phyloP scores from a whole-genome alignment of 2,797 vertebrate species.

The Acanthurus leucopareius region DNA sequence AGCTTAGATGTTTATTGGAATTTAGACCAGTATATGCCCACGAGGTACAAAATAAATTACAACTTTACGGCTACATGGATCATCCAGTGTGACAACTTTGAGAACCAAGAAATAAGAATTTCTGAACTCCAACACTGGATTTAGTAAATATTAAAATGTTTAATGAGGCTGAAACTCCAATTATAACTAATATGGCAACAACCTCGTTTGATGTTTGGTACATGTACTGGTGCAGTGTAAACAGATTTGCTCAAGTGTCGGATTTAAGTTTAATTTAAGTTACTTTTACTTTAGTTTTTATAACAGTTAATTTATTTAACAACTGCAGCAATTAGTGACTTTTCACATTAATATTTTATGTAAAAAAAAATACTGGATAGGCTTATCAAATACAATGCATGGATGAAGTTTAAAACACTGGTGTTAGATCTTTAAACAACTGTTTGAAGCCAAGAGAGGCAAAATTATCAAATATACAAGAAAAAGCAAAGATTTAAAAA shows the following conservation, averaged over 20 bases:
- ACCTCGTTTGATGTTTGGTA: not conserved
- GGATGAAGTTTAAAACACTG: not conserved
- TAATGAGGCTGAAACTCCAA: constrained; percentile 11
- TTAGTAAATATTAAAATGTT: constrained; percentile 24
- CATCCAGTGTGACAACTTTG: constrained; percentile 46
- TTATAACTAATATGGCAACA: not conserved
- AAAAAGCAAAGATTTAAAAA: not conserved
- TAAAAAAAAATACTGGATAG: not conserved
- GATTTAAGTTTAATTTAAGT: too few relatives aligned
- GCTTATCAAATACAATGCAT: not conserved
- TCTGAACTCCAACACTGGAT: constrained; percentile 5
- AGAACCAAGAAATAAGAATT: constrained; percentile 22
- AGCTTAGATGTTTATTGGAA: constrained; percentile 70
- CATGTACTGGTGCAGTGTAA: not conserved
- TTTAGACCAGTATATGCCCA: constrained; percentile 67
- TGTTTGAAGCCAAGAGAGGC: not conserved
- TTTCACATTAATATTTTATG: not conserved
- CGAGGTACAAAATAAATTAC: constrained; percentile 62
- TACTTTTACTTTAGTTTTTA: too few relatives aligned
- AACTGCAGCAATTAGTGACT: too few relatives aligned
- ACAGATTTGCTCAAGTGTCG: not conserved
- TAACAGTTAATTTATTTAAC: too few relatives aligned
- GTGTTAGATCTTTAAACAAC: not conserved
- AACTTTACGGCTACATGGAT: constrained; percentile 52
- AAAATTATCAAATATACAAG: not conserved